phyloP scores from a whole-genome alignment of 2,113 vertebrate species.

The Psammodynastes pulverulentus region DNA sequence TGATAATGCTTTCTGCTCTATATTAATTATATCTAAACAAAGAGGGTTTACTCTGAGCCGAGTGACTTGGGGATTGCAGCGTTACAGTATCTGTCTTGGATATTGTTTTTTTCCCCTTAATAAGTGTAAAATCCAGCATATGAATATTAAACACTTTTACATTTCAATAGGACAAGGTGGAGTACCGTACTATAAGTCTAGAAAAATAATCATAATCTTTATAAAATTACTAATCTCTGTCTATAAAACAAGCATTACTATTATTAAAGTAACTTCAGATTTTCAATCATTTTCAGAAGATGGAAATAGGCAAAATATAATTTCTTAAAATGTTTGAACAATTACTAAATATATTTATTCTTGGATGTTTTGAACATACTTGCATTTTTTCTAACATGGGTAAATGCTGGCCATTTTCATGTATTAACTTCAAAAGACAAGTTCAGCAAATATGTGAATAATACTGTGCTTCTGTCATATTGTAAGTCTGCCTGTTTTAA shows the following conservation, averaged over 20 bases:
- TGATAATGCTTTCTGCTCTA: not conserved
- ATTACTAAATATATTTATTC: constrained; percentile 47
- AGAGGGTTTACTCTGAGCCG: not conserved
- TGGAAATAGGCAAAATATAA: constrained; percentile 83
- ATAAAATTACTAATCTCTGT: not conserved
- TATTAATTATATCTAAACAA: not conserved
- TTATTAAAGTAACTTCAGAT: constrained; percentile 41
- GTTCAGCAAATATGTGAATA: constrained; percentile 10
- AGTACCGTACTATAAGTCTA: not conserved
- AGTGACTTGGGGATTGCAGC: not conserved
- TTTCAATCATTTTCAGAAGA: constrained; percentile 52
- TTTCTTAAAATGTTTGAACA: constrained; percentile 71
- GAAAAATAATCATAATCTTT: not conserved
- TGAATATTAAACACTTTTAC: not conserved
- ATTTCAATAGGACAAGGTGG: not conserved
- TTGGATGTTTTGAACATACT: constrained; percentile 62
- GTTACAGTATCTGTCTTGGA: not conserved
- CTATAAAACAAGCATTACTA: not conserved
- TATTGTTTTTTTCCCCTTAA: too few species aligned
- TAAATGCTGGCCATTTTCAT: constrained; percentile 66
- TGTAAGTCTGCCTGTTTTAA: not conserved
- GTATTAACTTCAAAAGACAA: constrained; percentile 32
- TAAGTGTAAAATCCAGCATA: not conserved
- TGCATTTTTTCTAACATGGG: constrained; percentile 53
- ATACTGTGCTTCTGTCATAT: not conserved